phyloP scores from a whole-genome alignment of 2,888 invertebrate species.

The Calameuta pallipes region DNA sequence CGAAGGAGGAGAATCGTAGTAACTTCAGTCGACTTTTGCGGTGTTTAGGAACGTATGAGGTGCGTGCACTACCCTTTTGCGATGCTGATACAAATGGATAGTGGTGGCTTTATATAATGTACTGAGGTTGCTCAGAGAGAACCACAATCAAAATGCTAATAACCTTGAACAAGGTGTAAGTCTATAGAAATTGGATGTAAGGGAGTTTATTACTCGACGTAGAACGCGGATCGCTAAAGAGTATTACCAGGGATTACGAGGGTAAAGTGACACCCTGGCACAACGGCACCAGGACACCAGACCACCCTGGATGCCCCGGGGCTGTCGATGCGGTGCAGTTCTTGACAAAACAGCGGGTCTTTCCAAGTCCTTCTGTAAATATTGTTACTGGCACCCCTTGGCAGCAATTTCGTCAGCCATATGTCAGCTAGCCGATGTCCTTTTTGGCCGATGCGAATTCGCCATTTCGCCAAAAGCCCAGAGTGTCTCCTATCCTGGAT shows the following conservation, averaged over 20 bases:
- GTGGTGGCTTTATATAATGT: background rate
- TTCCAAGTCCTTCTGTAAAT: conserved; percentile 60
- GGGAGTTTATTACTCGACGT: conserved; percentile 30
- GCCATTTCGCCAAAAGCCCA: background rate
- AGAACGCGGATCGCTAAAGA: conserved; percentile 51
- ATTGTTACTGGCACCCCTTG: conserved; percentile 62
- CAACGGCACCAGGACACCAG: conserved; percentile 19
- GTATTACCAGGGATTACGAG: conserved; percentile 62
- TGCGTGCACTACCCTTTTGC: background rate
- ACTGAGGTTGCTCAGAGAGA: conserved; percentile 27
- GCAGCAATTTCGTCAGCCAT: conserved; percentile 62
- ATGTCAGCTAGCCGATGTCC: conserved; percentile 55
- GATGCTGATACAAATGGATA: background rate
- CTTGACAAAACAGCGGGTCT: conserved; percentile 64
- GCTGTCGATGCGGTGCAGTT: conserved; percentile 46
- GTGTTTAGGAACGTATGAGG: background rate
- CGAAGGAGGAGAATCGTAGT: background rate
- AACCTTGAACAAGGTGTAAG: conserved; percentile 58
- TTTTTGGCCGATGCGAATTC: conserved; percentile 41
- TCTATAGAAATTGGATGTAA: conserved; percentile 62
- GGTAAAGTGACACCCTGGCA: conserved; percentile 59
- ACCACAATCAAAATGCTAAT: conserved; percentile 64
- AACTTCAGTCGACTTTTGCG: background rate
- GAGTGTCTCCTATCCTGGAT: background rate
- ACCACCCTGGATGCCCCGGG: background rate